Conservation (phyloP, 2,888 invertebrate species). For the Yponomeuta cagnagella region DNA sequence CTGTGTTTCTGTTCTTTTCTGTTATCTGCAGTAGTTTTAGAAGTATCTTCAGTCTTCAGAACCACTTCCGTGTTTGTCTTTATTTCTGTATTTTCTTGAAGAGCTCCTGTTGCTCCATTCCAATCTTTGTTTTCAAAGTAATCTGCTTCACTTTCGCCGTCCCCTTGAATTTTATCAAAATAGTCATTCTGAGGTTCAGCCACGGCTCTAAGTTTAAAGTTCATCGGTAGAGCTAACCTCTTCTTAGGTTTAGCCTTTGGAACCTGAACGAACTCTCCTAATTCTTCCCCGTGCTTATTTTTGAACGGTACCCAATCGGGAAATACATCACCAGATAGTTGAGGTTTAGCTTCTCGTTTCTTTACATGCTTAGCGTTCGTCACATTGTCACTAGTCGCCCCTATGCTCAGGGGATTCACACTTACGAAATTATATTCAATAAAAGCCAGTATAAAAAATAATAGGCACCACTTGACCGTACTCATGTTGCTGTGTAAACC, state of each 20-base stretch:
- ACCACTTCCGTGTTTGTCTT: neutral
- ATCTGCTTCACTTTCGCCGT: constrained; percentile 45
- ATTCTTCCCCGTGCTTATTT: constrained; percentile 56
- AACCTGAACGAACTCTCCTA: constrained; percentile 53
- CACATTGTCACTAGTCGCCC: constrained; percentile 35
- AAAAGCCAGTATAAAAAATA: neutral
- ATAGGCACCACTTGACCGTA: neutral
- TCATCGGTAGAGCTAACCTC: constrained; percentile 53
- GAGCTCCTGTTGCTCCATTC: constrained; percentile 23
- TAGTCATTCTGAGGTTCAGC: constrained; percentile 58
- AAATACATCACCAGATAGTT: constrained; percentile 39
- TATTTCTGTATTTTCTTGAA: neutral
- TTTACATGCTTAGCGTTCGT: constrained; percentile 40
- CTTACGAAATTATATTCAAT: neutral
- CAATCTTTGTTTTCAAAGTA: constrained; percentile 62
- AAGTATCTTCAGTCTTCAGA: neutral
- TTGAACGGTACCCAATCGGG: constrained; percentile 70
- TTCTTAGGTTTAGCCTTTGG: constrained; percentile 48
- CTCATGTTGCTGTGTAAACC: constrained; percentile 7
- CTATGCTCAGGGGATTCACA: constrained; percentile 34
- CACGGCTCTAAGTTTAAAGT: constrained; percentile 49
- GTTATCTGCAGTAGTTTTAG: neutral
- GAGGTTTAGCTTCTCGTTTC: constrained; percentile 34
- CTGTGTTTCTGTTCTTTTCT: constrained; percentile 32
- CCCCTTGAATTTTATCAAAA: constrained; percentile 50